Percentiles rank a stretch among this genome's conserved stretches.
phyloP scores from a whole-genome alignment of 2,888 invertebrate genomes.

The Chrysomela aeneicollis region DNA sequence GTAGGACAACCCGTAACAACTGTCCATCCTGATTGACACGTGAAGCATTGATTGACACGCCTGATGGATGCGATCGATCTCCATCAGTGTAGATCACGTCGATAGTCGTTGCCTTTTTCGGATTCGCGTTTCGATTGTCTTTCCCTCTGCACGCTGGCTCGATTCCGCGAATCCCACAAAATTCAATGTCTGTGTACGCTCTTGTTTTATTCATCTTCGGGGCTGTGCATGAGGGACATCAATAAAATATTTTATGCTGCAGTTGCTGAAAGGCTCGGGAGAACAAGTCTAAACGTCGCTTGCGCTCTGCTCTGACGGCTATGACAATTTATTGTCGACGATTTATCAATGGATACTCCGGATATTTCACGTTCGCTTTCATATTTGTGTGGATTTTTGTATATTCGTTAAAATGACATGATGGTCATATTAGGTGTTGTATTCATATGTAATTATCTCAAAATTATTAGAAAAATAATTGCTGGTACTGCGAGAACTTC shows the following conservation, averaged over 20 bases:
- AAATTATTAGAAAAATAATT: no score
- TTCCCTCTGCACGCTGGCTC: slow-evolving; percentile 35
- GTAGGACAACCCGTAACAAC: slow-evolving; percentile 54
- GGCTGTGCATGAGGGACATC: slow-evolving; percentile 11
- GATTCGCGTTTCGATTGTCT: slow-evolving; percentile 49
- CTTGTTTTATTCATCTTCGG: slow-evolving; percentile 30
- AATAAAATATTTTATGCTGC: slow-evolving; percentile 18
- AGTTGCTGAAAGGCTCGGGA: slow-evolving; percentile 2
- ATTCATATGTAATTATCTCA: no score
- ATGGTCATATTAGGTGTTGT: no score
- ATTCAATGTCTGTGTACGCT: slow-evolving; percentile 24
- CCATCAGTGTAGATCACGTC: slow-evolving; percentile 62
- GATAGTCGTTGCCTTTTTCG: slow-evolving; percentile 54
- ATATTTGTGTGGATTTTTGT: no score
- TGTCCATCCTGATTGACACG: slow-evolving; percentile 60
- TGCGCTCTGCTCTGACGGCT: neutral
- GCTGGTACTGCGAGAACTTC: no score
- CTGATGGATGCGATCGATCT: slow-evolving; percentile 62
- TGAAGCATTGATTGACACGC: slow-evolving; percentile 61
- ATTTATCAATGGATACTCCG: neutral
- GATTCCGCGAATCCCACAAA: slow-evolving; percentile 35
- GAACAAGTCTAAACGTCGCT: neutral
- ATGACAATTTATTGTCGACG: neutral
- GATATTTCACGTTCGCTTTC: no score
- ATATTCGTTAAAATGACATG: no score